Evolutionary conservation across 2,888 invertebrate species (phyloP), one percentile per base, ranked within the genome.

Genomic region (Aricia artaxerxes): DNA sequence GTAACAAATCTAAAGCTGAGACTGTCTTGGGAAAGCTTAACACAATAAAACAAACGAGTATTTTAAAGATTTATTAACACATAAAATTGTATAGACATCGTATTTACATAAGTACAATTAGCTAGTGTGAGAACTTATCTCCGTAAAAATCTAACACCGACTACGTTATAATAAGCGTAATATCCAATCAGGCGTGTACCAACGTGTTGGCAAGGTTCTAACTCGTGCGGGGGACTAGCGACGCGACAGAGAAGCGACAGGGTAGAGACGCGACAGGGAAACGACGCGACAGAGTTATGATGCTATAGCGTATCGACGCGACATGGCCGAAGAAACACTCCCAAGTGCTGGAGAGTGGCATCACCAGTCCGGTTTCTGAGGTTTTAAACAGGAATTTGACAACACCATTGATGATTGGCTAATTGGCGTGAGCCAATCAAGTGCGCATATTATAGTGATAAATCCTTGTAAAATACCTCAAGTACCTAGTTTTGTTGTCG

Each of bases 81-180:
- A 76, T 57, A 57, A 76, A 76, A 53, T 76, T 76, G 76, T 76
- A 76, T 76, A 76, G 76, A 76, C 60, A 73, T 53, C 57, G 60
- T 78, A 78, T 78, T 78, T 78, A 78, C 78, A 78, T 61, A 78
- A 24, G 40, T 78, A 73, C 60, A 78, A 78, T 78, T 73, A 73
- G 73, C 60, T 73, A 73, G 72, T 24, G 6, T n/a, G 73, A 78
- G 73, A 73, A 60, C 38, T 35, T 73, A 4, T 78, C 73, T 78
- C 38, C 38, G 73, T 73, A 78, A 73, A 78, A 78, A 61, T 81
- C 73, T 82, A 83, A 83, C 80, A 82, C 77, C 79, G 79, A 83
- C 82, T 83, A 82, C 83, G 83, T 84, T 84, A 83, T 91, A 91
- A 86, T 92, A 92, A 92, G 92, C 92, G 92, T 92, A 91, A 88